A percentile compares a stretch with the other conserved stretches of the same genome.
These are phyloP conservation scores for Formica selysi DNA, from an alignment of 1,140 invertebrate species.

Conservation along the genomic window DNA sequence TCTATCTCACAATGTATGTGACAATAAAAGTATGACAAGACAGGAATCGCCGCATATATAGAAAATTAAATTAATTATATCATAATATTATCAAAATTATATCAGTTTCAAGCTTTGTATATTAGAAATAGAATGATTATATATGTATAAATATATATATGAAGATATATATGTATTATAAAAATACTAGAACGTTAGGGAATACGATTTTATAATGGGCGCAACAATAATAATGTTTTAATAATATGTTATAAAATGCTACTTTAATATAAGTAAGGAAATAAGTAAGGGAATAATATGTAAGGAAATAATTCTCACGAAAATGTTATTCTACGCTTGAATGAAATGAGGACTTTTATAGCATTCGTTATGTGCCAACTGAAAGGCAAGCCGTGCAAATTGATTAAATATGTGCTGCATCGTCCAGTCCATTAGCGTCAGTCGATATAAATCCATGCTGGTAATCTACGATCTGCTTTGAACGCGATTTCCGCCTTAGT, in stretches of 20 bases:
- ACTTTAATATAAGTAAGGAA: not conserved
- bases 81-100: not conserved
- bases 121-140: not conserved
- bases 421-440: conserved; percentile 19
- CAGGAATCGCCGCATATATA: not conserved
- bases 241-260: not conserved
- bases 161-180: not conserved
- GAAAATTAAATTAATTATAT: not conserved
- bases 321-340: not conserved
- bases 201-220: not conserved
- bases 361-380: not conserved
- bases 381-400: conserved; percentile 38
- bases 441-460: not conserved
- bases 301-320: conserved; percentile 3
- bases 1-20: not conserved
- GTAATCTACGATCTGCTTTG: conserved; percentile 18
- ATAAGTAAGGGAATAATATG: too few relatives aligned
- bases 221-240: conserved; percentile 1
- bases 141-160: not conserved
- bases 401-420: conserved; percentile 45
- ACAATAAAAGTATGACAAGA: not conserved
- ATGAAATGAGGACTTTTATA: not conserved
- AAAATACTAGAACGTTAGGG: not conserved
- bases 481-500: conserved; percentile 49
- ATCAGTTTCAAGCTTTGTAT: not conserved